These are phyloP conservation scores for Bucco capensis DNA, from an alignment of 2,113 vertebrate genomes.

Conservation along the genomic window DNA sequence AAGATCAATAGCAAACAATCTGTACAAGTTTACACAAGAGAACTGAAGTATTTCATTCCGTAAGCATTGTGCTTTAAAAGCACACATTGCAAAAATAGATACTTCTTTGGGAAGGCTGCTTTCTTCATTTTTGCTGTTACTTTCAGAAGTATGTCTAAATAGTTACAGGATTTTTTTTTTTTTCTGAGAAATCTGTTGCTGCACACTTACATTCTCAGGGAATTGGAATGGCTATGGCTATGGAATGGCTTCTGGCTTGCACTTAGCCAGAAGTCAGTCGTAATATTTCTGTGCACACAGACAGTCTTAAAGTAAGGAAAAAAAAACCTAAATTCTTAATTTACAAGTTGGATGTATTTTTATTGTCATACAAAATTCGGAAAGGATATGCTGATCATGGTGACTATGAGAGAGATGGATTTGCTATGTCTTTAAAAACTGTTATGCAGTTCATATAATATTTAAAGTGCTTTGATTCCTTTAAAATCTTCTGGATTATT, in stretches of 20 bases:
- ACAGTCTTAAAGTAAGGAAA: neutral
- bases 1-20: conserved; percentile 65
- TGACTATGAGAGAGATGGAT: neutral
- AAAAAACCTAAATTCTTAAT: neutral
- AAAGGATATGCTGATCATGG: neutral
- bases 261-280: neutral
- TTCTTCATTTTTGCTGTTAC: conserved; percentile 20
- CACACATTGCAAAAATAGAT: conserved; percentile 30
- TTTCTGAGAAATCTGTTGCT: neutral
- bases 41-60: conserved; percentile 44
- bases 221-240: neutral
- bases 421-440: neutral
- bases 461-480: neutral
- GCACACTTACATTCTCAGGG: neutral
- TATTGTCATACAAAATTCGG: neutral
- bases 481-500: neutral
- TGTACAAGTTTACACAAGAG: conserved; percentile 61
- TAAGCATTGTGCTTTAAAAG: conserved; percentile 57
- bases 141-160: conserved; percentile 33
- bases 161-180: neutral
- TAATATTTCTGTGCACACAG: neutral
- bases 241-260: neutral
- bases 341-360: neutral
- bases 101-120: neutral
- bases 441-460: neutral